phyloP scores from a whole-genome alignment of 2,888 invertebrate genomes.

The Neoitamus cyanurus region DNA sequence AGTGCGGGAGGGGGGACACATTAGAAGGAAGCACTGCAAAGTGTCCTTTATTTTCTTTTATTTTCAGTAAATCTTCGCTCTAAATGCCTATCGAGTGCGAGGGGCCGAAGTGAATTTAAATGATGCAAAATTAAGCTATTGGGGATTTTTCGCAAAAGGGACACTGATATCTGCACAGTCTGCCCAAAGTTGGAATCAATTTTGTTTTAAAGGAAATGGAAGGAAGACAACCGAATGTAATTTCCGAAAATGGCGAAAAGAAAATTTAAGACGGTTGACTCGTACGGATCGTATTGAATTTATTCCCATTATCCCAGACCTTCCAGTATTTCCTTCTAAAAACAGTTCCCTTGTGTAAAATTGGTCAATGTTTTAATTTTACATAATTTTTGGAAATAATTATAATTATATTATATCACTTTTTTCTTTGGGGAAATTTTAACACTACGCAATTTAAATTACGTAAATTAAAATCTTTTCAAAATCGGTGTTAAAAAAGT shows the following conservation, averaged over 20 bases:
- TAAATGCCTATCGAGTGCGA: neutral
- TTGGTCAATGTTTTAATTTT: no score
- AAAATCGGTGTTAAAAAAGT: no score
- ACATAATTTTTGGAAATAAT: no score
- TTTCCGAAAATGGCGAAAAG: neutral
- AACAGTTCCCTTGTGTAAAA: no score
- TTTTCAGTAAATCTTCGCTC: neutral
- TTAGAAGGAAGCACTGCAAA: neutral
- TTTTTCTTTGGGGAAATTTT: no score
- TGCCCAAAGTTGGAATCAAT: neutral
- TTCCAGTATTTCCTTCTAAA: no score
- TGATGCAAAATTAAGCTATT: neutral
- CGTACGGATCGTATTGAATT: neutral
- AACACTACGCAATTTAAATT: no score
- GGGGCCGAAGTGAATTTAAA: neutral
- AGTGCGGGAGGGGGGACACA: neutral
- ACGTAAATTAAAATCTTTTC: no score
- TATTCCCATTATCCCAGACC: neutral
- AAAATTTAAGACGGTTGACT: neutral
- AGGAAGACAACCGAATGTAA: neutral
- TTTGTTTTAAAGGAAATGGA: neutral
- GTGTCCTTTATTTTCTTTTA: neutral
- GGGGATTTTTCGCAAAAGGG: neutral
- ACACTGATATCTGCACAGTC: neutral
- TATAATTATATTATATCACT: no score